A percentile compares a stretch with the other conserved stretches of the same genome.
Evolutionary conservation across 2,888 invertebrate genomes (phyloP).

Genomic region (Dendrolimus houi): DNA sequence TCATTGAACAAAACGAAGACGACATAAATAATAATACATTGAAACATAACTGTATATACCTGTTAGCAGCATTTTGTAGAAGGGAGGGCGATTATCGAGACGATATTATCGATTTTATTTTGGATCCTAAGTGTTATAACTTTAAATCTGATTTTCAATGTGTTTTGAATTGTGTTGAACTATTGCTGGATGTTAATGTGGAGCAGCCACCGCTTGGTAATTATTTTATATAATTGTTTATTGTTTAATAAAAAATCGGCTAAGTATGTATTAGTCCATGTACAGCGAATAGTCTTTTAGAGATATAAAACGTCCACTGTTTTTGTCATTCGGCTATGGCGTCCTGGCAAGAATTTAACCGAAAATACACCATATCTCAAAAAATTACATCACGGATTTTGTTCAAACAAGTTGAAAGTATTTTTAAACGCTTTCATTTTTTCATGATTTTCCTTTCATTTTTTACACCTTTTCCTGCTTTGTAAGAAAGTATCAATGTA

Average conservation of each 20-base stretch:
- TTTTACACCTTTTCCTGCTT: too few relatives aligned
- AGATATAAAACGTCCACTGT: too few relatives aligned
- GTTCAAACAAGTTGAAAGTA: too few relatives aligned
- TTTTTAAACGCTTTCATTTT: too few relatives aligned
- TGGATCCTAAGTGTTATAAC: constrained; percentile 47
- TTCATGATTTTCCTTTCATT: too few relatives aligned
- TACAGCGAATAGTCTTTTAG: too few relatives aligned
- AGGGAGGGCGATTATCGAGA: constrained; percentile 36
- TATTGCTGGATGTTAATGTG: constrained; percentile 32
- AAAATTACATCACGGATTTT: too few relatives aligned
- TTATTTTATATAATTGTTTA: constrained; percentile 3
- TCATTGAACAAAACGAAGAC: constrained; percentile 40
- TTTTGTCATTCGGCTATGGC: too few relatives aligned
- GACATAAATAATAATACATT: constrained; percentile 38
- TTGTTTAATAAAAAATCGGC: not conserved
- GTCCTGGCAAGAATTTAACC: too few relatives aligned
- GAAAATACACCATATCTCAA: too few relatives aligned
- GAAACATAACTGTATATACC: constrained; percentile 43
- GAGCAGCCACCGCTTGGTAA: constrained; percentile 49
- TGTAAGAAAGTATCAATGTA: too few relatives aligned
- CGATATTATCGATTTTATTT: constrained; percentile 48
- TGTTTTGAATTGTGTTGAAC: constrained; percentile 43
- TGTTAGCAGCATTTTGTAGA: constrained; percentile 53
- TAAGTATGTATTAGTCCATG: too few relatives aligned
- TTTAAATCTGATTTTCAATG: constrained; percentile 41